Evolutionary conservation across 2,888 invertebrate genomes (phyloP).

Genomic region (Parnassius mnemosyne): DNA sequence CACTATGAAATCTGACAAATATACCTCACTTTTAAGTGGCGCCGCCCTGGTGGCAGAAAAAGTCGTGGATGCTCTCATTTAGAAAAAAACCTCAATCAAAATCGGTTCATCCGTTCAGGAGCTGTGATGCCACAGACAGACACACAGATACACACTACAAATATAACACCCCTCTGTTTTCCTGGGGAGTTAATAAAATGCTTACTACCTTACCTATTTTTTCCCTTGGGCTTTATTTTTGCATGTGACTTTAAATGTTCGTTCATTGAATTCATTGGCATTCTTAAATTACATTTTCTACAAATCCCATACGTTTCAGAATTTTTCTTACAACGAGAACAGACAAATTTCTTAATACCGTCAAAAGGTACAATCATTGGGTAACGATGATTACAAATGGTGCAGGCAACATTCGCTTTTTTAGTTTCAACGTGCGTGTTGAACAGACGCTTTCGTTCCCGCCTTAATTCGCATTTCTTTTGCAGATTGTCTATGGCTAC

Average conservation of each 20-base stretch:
- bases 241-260: conserved; percentile 38
- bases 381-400: conserved; percentile 38
- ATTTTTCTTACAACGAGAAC: conserved; percentile 52
- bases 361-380: conserved; percentile 42
- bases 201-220: too few species aligned
- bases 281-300: conserved; percentile 36
- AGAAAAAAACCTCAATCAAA: too few species aligned
- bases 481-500: conserved; percentile 24
- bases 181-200: too few species aligned
- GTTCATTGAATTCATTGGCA: conserved; percentile 34
- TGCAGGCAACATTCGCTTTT: conserved; percentile 37
- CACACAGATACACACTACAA: too few species aligned
- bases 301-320: conserved; percentile 31
- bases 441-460: conserved; percentile 23
- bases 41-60: too few species aligned
- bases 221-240: conserved; percentile 37
- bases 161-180: too few species aligned
- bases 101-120: too few species aligned
- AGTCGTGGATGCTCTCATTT: too few species aligned
- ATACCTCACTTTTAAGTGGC: too few species aligned
- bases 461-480: conserved; percentile 24
- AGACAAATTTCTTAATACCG: conserved; percentile 41
- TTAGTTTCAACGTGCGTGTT: conserved; percentile 30
- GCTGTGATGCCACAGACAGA: too few species aligned
- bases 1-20: too few species aligned